Base-by-base conservation (phyloP, 2,888 invertebrate species). In the Scaptodrosophila latifasciaeformis region DNA sequence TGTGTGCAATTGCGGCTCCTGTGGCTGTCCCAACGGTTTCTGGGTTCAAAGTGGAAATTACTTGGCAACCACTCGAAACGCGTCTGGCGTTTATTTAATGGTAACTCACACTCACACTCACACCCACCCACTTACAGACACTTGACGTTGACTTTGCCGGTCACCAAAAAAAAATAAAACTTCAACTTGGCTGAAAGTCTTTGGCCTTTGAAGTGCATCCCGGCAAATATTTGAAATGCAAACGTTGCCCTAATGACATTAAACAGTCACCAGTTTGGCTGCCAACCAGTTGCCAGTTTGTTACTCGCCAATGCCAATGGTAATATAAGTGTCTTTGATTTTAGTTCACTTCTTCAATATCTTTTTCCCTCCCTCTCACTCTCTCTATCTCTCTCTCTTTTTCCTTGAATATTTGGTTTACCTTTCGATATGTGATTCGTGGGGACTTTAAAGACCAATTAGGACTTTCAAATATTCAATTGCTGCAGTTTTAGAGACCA, bases 41-140 rank as follows among this genome's bases (percentile, higher is more conserved):
- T 39, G 65, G 65, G 49, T 59, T 64, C 67, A 71, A 71, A 71
- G 70, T 71, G 76, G 65, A 71, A 71, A 71, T 71, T 71, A 71
- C 70, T 71, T 70, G 69, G 52, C 59, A 53, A 70, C 56, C 64
- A 65, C 64, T 65, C 58, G 54, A 53, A 65, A 54, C 51, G 66
- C 46, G 50, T 30, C 54, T 62, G 15, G 55, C 60, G 65, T 72
- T 70, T 72, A 70, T 63, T 70, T 76, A 70, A 76, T 76, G 77
- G 74, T 62, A 3, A 7, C 7, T n/a, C n/a, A n/a, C n/a, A n/a
- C n/a, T n/a, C n/a, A n/a, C n/a, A n/a, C n/a, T n/a, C n/a, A n/a
- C n/a, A n/a, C n/a, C n/a, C n/a, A 3, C 47, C 30, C 12, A 7
- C 19, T 12, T 24, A 3, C 24, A 24, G 7, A 3, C 7, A 7